These are phyloP conservation scores for Coluber constrictor DNA, from an alignment of 2,797 vertebrate species.

Conservation along the genomic window DNA sequence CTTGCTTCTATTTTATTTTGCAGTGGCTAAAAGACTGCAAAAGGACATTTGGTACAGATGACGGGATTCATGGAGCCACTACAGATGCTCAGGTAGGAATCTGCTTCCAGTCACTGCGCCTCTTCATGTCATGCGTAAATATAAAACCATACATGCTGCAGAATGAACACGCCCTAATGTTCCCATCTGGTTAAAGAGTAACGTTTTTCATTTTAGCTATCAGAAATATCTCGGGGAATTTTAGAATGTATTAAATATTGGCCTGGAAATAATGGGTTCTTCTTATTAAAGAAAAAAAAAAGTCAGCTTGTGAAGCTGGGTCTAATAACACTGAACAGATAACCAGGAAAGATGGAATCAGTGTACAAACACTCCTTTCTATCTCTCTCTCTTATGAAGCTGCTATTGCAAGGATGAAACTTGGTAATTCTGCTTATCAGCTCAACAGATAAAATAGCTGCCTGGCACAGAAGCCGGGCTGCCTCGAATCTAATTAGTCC, in stretches of 20 bases:
- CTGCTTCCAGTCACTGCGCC: constrained; percentile 9
- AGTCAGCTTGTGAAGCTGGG: constrained; percentile 42
- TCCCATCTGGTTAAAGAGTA: constrained; percentile 53
- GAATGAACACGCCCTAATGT: constrained; percentile 32
- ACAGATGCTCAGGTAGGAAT: constrained; percentile 86
- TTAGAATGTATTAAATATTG: constrained; percentile 41
- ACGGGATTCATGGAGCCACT: constrained; percentile 76
- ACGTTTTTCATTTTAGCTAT: constrained; percentile 69
- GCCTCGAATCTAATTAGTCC: constrained; percentile 33
- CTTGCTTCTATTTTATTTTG: constrained; percentile 44
- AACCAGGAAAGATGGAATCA: constrained; percentile 63
- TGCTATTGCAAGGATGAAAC: constrained; percentile 41
- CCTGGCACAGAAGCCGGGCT: constrained; percentile 34
- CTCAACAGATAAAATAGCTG: constrained; percentile 40
- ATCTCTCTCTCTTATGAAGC: constrained; percentile 17
- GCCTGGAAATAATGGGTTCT: constrained; percentile 60
- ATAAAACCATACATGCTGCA: constrained; percentile 11
- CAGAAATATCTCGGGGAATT: constrained; percentile 56
- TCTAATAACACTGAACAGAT: constrained; percentile 68
- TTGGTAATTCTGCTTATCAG: constrained; percentile 32
- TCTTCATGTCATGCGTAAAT: constrained; percentile 23
- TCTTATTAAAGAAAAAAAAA: constrained; percentile 62
- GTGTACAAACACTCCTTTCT: constrained; percentile 20
- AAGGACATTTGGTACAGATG: constrained; percentile 90
- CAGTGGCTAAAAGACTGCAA: constrained; percentile 97